Evolutionary conservation across 1,140 invertebrate genomes (phyloP).

Genomic region (Ooceraea biroi): DNA sequence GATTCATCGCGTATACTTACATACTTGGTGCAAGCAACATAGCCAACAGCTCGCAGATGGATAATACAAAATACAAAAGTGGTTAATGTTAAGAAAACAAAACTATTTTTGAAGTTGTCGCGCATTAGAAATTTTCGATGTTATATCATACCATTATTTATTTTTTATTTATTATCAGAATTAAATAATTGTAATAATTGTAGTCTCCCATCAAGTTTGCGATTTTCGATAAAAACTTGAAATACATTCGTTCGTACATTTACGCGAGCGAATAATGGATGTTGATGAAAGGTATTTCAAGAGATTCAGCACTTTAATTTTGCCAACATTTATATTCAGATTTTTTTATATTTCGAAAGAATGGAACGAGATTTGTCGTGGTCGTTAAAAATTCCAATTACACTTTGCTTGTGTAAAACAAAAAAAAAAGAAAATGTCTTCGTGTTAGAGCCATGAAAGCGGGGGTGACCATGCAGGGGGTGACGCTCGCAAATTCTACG

Average conservation of each 20-base stretch:
- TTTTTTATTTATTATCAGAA: too few species aligned
- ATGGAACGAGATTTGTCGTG: not conserved
- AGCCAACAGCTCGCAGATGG: not conserved
- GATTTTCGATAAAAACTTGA: too few species aligned
- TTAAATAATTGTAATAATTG: too few species aligned
- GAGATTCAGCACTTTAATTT: conserved; percentile 18
- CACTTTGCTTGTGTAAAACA: not conserved
- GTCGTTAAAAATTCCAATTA: conserved; percentile 20
- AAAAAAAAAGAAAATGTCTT: not conserved
- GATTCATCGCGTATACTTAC: conserved; percentile 20
- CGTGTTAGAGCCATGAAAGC: not conserved
- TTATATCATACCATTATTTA: not conserved
- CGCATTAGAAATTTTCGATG: too few species aligned
- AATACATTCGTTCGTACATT: too few species aligned
- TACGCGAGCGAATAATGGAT: too few species aligned
- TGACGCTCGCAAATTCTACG: not conserved
- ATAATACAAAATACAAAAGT: too few species aligned
- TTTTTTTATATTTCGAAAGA: not conserved
- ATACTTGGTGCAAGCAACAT: too few species aligned
- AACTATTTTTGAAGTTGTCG: too few species aligned
- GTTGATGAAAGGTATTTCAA: not conserved
- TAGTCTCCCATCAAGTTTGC: too few species aligned
- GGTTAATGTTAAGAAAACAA: too few species aligned
- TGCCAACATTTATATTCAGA: not conserved
- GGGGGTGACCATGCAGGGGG: not conserved